These are phyloP conservation scores for Mungos mungo DNA, from an alignment of 2,113 vertebrate genomes.

Conservation along the genomic window DNA sequence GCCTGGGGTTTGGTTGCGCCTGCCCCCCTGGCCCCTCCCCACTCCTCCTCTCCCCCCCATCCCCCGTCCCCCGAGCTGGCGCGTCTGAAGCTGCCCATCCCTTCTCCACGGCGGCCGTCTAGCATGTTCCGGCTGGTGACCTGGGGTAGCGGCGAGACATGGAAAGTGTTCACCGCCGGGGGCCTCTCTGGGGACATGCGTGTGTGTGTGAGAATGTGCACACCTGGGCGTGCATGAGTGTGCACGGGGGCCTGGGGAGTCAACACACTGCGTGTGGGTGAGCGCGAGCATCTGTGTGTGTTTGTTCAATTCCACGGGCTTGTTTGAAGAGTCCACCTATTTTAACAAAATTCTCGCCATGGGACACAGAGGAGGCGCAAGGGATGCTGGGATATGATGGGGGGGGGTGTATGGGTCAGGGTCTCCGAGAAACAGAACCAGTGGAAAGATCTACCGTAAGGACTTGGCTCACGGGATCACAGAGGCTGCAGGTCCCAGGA, in stretches of 20 bases:
- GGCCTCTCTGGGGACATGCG: constrained; percentile 55
- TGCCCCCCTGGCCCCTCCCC: no score
- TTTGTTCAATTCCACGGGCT: rapidly evolving
- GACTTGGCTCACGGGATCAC: rapidly evolving
- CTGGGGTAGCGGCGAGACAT: constrained; percentile 75
- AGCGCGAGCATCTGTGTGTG: rapidly evolving
- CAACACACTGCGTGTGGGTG: rapidly evolving
- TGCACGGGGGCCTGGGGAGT: rapidly evolving
- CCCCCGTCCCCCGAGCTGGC: constrained; percentile 72
- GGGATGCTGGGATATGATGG: background rate
- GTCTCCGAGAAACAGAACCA: background rate
- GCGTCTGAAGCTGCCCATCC: constrained; percentile 73
- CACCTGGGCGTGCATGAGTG: rapidly evolving
- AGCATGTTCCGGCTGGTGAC: constrained; percentile 83
- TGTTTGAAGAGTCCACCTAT: rapidly evolving
- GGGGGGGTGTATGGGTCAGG: background rate
- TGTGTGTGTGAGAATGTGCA: rapidly evolving
- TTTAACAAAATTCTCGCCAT: background rate
- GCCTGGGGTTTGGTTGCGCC: constrained; percentile 78
- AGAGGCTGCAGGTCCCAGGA: background rate
- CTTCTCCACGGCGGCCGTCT: constrained; percentile 76
- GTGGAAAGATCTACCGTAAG: background rate
- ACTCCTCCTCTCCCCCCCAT: no score
- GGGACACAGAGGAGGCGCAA: background rate
- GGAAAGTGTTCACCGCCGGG: constrained; percentile 74